A percentile compares a stretch with the other conserved stretches of the same genome.
phyloP scores from a whole-genome alignment of 2,797 vertebrate species.

The Harpagifer antarcticus region DNA sequence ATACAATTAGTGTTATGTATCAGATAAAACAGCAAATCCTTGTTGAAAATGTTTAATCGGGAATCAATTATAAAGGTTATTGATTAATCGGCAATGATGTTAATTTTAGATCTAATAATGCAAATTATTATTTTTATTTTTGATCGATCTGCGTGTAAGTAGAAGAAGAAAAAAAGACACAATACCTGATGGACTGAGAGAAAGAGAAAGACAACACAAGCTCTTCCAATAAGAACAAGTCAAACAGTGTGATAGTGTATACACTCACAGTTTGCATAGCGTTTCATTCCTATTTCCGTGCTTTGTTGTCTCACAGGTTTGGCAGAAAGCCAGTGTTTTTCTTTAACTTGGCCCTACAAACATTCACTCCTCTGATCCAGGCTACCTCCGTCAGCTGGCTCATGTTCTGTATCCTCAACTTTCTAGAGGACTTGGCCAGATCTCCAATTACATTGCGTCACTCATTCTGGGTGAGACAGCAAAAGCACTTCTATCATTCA shows the following conservation, averaged over 20 bases:
- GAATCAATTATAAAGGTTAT: background rate
- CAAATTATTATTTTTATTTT: background rate
- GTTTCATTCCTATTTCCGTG: background rate
- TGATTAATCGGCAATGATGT: background rate
- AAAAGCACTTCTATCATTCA: background rate
- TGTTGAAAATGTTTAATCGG: background rate
- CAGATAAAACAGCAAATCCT: too few relatives aligned
- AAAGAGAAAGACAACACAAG: background rate
- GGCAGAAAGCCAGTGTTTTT: constrained; percentile 90
- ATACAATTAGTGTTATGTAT: background rate
- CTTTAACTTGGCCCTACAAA: constrained; percentile 83
- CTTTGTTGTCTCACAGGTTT: constrained; percentile 77
- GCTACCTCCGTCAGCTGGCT: constrained; percentile 85
- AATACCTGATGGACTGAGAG: background rate
- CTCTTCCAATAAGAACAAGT: background rate
- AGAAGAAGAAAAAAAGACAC: background rate
- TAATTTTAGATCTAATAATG: background rate
- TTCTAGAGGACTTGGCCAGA: constrained; percentile 87
- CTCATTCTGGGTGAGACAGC: constrained; percentile 87
- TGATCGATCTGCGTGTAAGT: background rate
- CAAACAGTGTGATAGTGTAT: background rate
- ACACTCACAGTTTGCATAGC: background rate
- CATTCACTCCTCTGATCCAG: constrained; percentile 84
- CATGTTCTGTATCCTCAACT: constrained; percentile 86
- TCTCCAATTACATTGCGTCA: constrained; percentile 85